A percentile compares a stretch with the other conserved stretches of the same genome.
These are phyloP conservation scores for Alloplasta piceator DNA, from an alignment of 2,888 invertebrate genomes.

Conservation along the genomic window DNA sequence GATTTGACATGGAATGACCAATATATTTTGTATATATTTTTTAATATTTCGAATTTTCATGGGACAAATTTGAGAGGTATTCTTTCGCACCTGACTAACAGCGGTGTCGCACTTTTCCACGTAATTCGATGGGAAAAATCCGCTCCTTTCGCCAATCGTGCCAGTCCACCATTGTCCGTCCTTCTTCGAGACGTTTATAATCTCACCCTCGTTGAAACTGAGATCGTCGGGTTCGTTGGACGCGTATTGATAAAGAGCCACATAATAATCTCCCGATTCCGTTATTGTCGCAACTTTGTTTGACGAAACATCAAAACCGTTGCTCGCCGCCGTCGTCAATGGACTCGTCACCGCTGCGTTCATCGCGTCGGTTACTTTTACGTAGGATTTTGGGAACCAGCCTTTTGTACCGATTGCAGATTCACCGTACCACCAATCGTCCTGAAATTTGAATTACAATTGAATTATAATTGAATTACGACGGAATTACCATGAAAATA, in stretches of 20 bases:
- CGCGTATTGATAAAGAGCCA: constrained; percentile 95
- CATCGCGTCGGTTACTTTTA: constrained; percentile 75
- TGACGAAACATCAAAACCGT: constrained; percentile 69
- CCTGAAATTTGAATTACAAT: constrained; percentile 79
- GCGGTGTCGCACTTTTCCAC: constrained; percentile 89
- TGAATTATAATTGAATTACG: not conserved
- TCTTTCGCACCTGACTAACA: constrained; percentile 73
- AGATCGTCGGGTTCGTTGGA: constrained; percentile 96
- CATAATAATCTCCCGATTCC: constrained; percentile 89
- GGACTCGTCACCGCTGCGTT: constrained; percentile 10
- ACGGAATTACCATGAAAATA: no score
- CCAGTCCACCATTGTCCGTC: constrained; percentile 99
- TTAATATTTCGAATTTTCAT: no score
- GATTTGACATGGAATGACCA: no score
- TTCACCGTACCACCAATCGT: constrained; percentile 88
- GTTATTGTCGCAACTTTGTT: constrained; percentile 66
- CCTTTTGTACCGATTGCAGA: constrained; percentile 83
- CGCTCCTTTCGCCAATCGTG: constrained; percentile 90
- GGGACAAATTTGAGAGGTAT: no score
- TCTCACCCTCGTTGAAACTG: constrained; percentile 93
- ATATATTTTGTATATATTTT: no score
- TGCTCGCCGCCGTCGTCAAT: constrained; percentile 66
- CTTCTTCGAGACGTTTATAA: constrained; percentile 93
- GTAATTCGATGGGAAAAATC: constrained; percentile 99
- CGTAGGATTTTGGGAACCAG: constrained; percentile 87